Evolutionary conservation across 2,797 vertebrate genomes (phyloP).

Genomic region (Saxicola maurus): DNA sequence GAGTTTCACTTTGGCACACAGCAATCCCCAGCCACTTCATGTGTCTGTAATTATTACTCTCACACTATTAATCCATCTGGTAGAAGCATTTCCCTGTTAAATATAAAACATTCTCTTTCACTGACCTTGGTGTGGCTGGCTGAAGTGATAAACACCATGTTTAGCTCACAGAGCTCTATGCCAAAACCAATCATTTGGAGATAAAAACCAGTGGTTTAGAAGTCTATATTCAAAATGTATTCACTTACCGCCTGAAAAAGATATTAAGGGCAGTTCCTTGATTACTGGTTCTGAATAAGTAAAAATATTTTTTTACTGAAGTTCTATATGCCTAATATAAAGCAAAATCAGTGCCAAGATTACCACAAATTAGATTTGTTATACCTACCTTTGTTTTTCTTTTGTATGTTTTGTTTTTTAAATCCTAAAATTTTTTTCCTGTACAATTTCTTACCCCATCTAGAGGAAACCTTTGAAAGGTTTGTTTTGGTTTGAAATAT

Average conservation of each 20-base stretch:
- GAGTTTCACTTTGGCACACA: not conserved
- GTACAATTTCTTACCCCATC: not conserved
- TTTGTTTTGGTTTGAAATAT: not conserved
- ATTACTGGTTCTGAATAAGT: not conserved
- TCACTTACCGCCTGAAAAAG: not conserved
- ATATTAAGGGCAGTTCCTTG: not conserved
- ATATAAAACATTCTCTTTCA: not conserved
- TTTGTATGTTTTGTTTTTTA: not conserved
- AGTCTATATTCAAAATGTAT: not conserved
- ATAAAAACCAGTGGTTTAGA: not conserved
- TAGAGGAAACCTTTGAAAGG: not conserved
- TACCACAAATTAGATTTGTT: not conserved
- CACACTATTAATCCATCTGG: not conserved
- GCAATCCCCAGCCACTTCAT: not conserved
- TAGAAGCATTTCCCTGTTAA: not conserved
- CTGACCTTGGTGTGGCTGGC: not conserved
- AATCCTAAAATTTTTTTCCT: not conserved
- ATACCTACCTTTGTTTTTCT: not conserved
- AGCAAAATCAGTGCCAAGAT: not conserved
- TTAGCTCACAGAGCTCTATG: not conserved
- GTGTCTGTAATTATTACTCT: not conserved
- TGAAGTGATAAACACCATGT: not conserved
- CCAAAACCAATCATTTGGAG: not conserved
- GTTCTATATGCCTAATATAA: not conserved
- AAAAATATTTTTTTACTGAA: not conserved